phyloP scores from a whole-genome alignment of 1,140 invertebrate species.

The Bombus vancouverensis region DNA sequence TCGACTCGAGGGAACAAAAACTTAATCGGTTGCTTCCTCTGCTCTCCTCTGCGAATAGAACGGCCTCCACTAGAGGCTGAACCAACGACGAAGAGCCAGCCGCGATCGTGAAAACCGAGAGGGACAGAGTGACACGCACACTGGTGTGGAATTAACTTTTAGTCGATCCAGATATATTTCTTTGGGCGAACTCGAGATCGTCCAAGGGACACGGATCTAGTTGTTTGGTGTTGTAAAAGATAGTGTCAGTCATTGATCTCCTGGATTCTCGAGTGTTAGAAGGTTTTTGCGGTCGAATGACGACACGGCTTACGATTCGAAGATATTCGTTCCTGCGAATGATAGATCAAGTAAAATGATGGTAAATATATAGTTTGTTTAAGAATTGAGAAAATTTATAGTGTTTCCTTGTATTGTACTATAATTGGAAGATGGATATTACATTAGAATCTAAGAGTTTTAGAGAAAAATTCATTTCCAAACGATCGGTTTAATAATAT shows the following conservation, averaged over 20 bases:
- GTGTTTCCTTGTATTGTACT: not conserved
- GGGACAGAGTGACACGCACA: conserved; percentile 27
- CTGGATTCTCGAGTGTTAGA: not conserved
- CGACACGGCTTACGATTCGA: not conserved
- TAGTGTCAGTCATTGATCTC: not conserved
- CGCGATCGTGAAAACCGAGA: not conserved
- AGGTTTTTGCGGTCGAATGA: not conserved
- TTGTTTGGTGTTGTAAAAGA: conserved; percentile 18
- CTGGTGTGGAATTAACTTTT: conserved; percentile 34
- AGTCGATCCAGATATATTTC: conserved; percentile 16
- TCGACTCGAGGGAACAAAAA: conserved; percentile 76
- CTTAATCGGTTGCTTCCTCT: conserved; percentile 80
- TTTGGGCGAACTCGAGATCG: not conserved
- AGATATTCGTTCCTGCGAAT: not conserved
- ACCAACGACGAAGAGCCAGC: not conserved
- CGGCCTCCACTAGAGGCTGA: conserved; percentile 31
- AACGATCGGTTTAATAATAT: too few relatives aligned
- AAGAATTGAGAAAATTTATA: not conserved
- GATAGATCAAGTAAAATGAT: too few relatives aligned
- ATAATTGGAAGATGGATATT: too few relatives aligned
- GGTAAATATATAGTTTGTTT: not conserved
- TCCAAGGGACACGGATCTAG: not conserved
- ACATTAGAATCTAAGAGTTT: too few relatives aligned
- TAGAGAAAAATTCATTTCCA: too few relatives aligned
- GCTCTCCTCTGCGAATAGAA: conserved; percentile 53